These are phyloP conservation scores for Bellardia pandia DNA, from an alignment of 2,888 invertebrate species.

Conservation along the genomic window DNA sequence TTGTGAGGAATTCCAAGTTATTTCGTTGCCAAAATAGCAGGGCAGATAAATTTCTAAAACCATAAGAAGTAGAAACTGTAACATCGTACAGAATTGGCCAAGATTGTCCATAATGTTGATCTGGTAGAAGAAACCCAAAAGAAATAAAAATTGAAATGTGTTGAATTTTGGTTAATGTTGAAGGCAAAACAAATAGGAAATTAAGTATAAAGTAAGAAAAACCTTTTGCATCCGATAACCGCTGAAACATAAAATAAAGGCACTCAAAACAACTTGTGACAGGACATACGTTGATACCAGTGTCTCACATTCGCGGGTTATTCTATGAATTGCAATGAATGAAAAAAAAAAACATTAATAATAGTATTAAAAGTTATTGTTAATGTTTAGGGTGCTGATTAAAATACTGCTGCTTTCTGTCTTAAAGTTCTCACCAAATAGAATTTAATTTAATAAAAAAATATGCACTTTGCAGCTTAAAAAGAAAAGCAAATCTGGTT, in stretches of 20 bases:
- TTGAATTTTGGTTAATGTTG: neutral
- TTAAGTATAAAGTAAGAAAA: conserved; percentile 4
- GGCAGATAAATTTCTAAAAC: conserved; percentile 80
- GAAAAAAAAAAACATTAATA: neutral
- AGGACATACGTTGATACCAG: conserved; percentile 77
- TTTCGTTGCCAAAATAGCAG: conserved; percentile 80
- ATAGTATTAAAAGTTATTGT: neutral
- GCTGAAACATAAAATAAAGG: conserved; percentile 79
- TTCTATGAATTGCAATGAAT: conserved; percentile 30
- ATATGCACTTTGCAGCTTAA: too few relatives aligned
- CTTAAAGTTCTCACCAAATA: too few relatives aligned
- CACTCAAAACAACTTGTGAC: conserved; percentile 78
- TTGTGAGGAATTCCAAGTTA: conserved; percentile 77
- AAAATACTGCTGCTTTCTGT: neutral
- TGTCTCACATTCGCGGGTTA: conserved; percentile 72
- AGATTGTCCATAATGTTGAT: conserved; percentile 74
- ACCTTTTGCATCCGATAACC: conserved; percentile 78
- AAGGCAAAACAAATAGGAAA: neutral
- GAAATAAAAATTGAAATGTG: neutral
- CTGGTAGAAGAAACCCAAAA: conserved; percentile 18
- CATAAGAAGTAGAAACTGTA: conserved; percentile 78
- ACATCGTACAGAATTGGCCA: conserved; percentile 74
- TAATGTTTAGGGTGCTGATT: neutral
- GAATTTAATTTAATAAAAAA: too few relatives aligned
- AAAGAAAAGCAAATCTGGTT: too few relatives aligned